Conservation (phyloP, 1,140 invertebrate genomes). For the Atopsyche davidsoni region DNA sequence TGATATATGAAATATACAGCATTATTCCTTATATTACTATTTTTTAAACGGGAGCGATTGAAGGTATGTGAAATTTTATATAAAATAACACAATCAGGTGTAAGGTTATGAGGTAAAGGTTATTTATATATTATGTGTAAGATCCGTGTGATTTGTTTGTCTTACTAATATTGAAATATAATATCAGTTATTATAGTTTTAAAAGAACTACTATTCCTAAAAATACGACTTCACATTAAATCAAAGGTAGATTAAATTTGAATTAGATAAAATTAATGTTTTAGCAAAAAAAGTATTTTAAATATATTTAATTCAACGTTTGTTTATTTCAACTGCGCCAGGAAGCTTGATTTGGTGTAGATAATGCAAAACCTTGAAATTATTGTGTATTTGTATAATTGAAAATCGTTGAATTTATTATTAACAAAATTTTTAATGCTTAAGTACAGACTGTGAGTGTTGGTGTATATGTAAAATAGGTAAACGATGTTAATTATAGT, state of each 20-base stretch:
- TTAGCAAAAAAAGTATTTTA: not conserved
- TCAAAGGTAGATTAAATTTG: not conserved
- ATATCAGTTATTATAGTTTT: too few relatives aligned
- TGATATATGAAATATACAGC: too few relatives aligned
- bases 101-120: too few relatives aligned
- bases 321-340: too few relatives aligned
- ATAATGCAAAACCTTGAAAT: not conserved
- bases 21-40: too few relatives aligned
- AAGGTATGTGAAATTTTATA: too few relatives aligned
- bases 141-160: too few relatives aligned
- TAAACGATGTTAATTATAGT: not conserved
- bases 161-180: too few relatives aligned
- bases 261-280: not conserved
- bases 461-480: not conserved
- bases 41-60: too few relatives aligned
- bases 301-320: not conserved
- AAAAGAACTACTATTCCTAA: slow-evolving; percentile 2
- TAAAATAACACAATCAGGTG: too few relatives aligned
- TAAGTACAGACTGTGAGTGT: slow-evolving; percentile 1
- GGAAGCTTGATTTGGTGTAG: not conserved
- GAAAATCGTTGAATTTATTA: not conserved
- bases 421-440: not conserved
- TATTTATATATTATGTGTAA: too few relatives aligned
- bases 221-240: not conserved
- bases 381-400: too few relatives aligned